phyloP scores from a whole-genome alignment of 2,888 invertebrate species.

The Lasioglossum figueresi region DNA sequence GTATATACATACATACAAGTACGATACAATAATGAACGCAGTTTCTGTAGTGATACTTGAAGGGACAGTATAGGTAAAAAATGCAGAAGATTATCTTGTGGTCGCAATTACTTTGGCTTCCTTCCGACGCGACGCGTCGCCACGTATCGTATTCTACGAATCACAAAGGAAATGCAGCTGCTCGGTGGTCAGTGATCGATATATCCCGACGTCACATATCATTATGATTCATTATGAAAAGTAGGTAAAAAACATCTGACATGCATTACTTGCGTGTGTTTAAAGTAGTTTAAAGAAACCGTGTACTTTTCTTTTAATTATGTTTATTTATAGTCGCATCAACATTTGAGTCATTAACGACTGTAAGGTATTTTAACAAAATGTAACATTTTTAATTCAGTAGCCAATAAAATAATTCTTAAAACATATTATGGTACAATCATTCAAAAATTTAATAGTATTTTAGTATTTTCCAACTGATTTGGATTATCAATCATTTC shows the following conservation, averaged over 20 bases:
- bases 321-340: too few species aligned
- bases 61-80: slow-evolving; percentile 72
- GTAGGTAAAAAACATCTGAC: neutral
- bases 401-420: too few species aligned
- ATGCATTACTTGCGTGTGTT: neutral
- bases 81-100: slow-evolving; percentile 80
- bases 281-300: neutral
- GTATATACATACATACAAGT: neutral
- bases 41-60: slow-evolving; percentile 16
- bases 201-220: slow-evolving; percentile 20
- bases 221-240: neutral
- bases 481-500: too few species aligned
- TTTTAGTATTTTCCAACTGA: too few species aligned
- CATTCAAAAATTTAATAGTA: too few species aligned
- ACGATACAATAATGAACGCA: neutral
- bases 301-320: too few species aligned
- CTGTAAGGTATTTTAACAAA: too few species aligned
- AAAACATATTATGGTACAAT: too few species aligned
- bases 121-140: slow-evolving; percentile 58
- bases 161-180: slow-evolving; percentile 55
- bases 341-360: too few species aligned
- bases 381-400: too few species aligned
- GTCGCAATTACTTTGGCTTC: slow-evolving; percentile 82
- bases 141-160: slow-evolving; percentile 77
- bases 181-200: slow-evolving; percentile 58